These are phyloP conservation scores for Drosophila tristis DNA, from an alignment of 1,140 invertebrate species.

Conservation along the genomic window DNA sequence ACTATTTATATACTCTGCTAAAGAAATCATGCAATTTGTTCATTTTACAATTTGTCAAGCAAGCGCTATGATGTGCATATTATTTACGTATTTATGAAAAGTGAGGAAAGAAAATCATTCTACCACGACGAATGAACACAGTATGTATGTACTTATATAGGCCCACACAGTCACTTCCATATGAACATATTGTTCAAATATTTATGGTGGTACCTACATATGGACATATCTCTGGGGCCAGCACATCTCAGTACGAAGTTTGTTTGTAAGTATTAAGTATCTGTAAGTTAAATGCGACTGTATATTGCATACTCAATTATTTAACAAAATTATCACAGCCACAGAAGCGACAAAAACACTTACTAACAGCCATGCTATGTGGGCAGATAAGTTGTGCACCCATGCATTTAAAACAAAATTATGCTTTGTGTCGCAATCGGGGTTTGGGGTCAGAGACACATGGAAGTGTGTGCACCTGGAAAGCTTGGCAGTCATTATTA, in stretches of 20 bases:
- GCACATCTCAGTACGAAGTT: conserved; percentile 1
- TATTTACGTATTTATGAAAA: conserved; percentile 43
- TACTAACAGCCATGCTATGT: conserved; percentile 40
- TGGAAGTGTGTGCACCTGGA: conserved; percentile 69
- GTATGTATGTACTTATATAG: conserved; percentile 20
- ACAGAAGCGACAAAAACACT: conserved; percentile 27
- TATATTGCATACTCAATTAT: conserved; percentile 73
- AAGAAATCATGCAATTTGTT: conserved; percentile 70
- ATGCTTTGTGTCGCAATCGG: conserved; percentile 46
- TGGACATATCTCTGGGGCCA: conserved; percentile 21
- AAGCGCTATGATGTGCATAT: conserved; percentile 52
- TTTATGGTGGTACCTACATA: conserved; percentile 7
- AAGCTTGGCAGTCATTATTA: conserved; percentile 50
- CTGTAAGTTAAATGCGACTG: conserved; percentile 34
- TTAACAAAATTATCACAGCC: conserved; percentile 66
- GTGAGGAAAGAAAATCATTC: conserved; percentile 61
- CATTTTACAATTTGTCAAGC: conserved; percentile 73
- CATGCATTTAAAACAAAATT: conserved; percentile 20
- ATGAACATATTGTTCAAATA: background rate
- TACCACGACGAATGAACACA: conserved; percentile 53
- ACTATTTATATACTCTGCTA: conserved; percentile 64
- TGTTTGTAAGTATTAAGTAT: conserved; percentile 4
- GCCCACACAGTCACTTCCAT: conserved; percentile 31
- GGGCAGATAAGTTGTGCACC: conserved; percentile 22
- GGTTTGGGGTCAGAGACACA: conserved; percentile 33